Evolutionary conservation across 1,140 invertebrate species (phyloP).

Genomic region (Propsilocerus akamusi): DNA sequence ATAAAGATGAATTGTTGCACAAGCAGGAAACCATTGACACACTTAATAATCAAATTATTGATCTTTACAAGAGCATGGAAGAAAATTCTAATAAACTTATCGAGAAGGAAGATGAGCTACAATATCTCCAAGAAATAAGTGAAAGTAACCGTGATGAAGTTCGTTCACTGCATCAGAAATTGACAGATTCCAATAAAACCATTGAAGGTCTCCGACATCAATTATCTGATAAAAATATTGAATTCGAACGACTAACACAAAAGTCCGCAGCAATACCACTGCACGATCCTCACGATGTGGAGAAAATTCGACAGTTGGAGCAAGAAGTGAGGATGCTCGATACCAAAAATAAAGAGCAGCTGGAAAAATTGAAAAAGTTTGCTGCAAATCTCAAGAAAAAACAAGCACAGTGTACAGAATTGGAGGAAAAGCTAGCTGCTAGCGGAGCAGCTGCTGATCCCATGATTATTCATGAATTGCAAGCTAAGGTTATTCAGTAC

Average conservation of each 20-base stretch:
- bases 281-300: slow-evolving; percentile 17
- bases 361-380: slow-evolving; percentile 59
- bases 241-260: slow-evolving; percentile 10
- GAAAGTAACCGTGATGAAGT: slow-evolving; percentile 29
- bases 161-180: slow-evolving; percentile 25
- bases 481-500: neutral
- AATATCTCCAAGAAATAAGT: slow-evolving; percentile 12
- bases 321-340: slow-evolving; percentile 21
- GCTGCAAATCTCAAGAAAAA: slow-evolving; percentile 57
- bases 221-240: slow-evolving; percentile 7
- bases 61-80: slow-evolving; percentile 15
- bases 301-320: slow-evolving; percentile 21
- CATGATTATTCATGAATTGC: neutral
- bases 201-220: slow-evolving; percentile 23
- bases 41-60: slow-evolving; percentile 15
- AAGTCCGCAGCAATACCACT: slow-evolving; percentile 16
- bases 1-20: slow-evolving; percentile 12
- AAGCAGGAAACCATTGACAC: slow-evolving; percentile 20
- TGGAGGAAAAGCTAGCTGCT: slow-evolving; percentile 33
- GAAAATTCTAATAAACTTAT: slow-evolving; percentile 15
- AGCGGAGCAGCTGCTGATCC: neutral
- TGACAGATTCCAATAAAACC: slow-evolving; percentile 21
- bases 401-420: slow-evolving; percentile 34
- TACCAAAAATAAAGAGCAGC: slow-evolving; percentile 25
- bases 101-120: slow-evolving; percentile 14